Evolutionary conservation across 2,797 vertebrate species (phyloP).

Genomic region (Pogonophryne albipinna): DNA sequence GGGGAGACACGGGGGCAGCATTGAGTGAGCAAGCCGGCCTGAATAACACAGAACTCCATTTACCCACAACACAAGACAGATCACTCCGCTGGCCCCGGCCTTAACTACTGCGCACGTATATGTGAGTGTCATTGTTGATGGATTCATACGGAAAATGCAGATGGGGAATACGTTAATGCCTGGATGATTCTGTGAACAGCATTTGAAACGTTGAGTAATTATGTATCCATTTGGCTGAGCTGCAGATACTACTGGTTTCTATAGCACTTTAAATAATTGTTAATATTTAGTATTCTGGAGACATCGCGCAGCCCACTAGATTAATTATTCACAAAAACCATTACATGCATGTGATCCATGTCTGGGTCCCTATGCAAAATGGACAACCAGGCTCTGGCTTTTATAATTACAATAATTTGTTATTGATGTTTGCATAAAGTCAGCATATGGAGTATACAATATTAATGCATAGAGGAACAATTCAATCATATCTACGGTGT

Average conservation of each 20-base stretch:
- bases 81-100: constrained; percentile 47
- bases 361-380: constrained; percentile 52
- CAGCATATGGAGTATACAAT: constrained; percentile 37
- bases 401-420: constrained; percentile 74
- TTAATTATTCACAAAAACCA: constrained; percentile 82
- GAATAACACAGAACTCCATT: constrained; percentile 67
- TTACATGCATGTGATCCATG: constrained; percentile 76
- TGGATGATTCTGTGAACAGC: constrained; percentile 53
- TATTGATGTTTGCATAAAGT: constrained; percentile 66
- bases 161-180: constrained; percentile 49
- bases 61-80: constrained; percentile 68
- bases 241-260: constrained; percentile 48
- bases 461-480: constrained; percentile 50
- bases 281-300: constrained; percentile 78
- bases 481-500: constrained; percentile 34
- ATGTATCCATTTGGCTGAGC: constrained; percentile 55
- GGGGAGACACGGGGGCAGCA: constrained; percentile 63
- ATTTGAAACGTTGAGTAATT: constrained; percentile 64
- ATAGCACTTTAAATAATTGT: constrained; percentile 70
- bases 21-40: constrained; percentile 64
- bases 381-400: constrained; percentile 38
- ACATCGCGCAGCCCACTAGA: constrained; percentile 52
- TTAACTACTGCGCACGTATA: constrained; percentile 49
- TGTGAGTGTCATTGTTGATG: constrained; percentile 53
- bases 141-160: constrained; percentile 55